phyloP scores from a whole-genome alignment of 2,888 invertebrate genomes.

The Xestia rhomboidea region DNA sequence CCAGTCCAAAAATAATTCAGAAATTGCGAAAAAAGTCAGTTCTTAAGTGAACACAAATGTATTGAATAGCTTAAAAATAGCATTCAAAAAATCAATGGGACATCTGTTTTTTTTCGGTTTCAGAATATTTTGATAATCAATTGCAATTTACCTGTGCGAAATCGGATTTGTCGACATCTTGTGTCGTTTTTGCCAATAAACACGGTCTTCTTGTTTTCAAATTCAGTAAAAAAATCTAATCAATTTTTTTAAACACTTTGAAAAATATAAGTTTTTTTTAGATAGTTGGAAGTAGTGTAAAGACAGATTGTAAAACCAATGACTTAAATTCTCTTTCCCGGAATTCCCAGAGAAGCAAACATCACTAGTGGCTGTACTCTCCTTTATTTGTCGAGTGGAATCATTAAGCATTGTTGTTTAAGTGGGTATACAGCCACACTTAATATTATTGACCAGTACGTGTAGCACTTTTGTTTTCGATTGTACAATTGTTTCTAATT shows the following conservation, averaged over 20 bases:
- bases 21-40: not conserved
- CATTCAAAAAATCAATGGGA: not conserved
- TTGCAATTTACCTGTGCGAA: too few relatives aligned
- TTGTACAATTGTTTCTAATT: constrained; percentile 56
- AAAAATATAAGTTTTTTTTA: not conserved
- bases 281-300: not conserved
- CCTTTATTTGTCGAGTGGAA: constrained; percentile 79
- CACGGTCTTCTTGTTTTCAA: not conserved
- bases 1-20: not conserved
- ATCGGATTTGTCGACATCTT: not conserved
- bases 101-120: not conserved
- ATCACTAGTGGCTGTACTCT: constrained; percentile 69
- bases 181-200: not conserved
- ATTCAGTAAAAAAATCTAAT: not conserved
- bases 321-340: constrained; percentile 3
- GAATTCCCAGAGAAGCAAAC: constrained; percentile 17
- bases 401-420: constrained; percentile 80
- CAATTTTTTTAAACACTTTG: not conserved
- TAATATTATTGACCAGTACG: constrained; percentile 63
- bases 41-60: not conserved
- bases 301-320: not conserved
- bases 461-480: constrained; percentile 55
- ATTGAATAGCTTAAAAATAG: too few relatives aligned
- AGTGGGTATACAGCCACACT: constrained; percentile 67
- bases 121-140: too few relatives aligned